A percentile compares a stretch with the other conserved stretches of the same genome.
Evolutionary conservation across 2,888 invertebrate genomes (phyloP).

Genomic region (Lobophora halterata): DNA sequence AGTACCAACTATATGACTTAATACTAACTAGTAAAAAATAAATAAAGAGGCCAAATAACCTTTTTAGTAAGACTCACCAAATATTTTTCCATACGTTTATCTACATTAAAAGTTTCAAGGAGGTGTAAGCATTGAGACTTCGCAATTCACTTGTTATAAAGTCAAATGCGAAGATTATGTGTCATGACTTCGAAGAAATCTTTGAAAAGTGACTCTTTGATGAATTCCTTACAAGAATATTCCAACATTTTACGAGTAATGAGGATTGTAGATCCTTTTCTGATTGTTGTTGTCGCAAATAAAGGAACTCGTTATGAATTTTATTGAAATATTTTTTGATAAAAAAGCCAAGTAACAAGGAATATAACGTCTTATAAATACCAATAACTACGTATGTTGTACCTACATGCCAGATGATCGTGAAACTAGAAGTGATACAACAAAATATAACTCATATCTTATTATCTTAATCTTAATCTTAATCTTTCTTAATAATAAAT

Average conservation of each 20-base stretch:
- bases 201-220: constrained; percentile 7
- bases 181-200: constrained; percentile 6
- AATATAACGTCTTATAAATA: too few species aligned
- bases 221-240: constrained; percentile 5
- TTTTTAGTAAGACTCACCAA: too few species aligned
- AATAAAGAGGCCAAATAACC: too few species aligned
- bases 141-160: constrained; percentile 17
- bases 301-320: constrained; percentile 1
- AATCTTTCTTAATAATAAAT: too few species aligned
- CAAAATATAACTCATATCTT: too few species aligned
- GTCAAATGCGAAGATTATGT: constrained; percentile 7
- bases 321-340: constrained; percentile 5
- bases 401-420: too few species aligned
- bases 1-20: too few species aligned
- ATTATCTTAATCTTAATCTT: too few species aligned
- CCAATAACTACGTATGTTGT: too few species aligned
- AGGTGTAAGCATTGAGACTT: constrained; percentile 2
- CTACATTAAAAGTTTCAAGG: constrained; percentile 9
- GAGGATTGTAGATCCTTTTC: constrained; percentile 6
- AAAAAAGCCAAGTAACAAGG: too few species aligned
- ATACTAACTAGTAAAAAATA: too few species aligned
- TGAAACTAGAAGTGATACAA: too few species aligned
- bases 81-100: constrained; percentile 4
- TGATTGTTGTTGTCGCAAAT: constrained; percentile 8
- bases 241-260: constrained; percentile 10